phyloP scores from a whole-genome alignment of 1,140 invertebrate species.

The Onthophagus taurus region DNA sequence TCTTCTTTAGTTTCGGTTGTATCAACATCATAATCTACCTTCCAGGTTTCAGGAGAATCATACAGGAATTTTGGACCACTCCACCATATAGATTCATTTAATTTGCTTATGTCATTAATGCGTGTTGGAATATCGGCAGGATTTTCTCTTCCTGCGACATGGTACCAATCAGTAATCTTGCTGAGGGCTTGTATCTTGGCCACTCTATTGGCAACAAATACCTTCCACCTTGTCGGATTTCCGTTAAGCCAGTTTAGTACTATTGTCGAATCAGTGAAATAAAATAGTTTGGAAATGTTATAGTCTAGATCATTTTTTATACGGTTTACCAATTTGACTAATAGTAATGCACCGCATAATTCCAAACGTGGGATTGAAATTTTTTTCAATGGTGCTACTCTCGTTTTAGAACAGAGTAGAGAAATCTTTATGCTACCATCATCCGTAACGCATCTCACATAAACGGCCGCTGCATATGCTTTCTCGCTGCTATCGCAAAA shows the following conservation, averaged over 20 bases:
- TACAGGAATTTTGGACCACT: conserved; percentile 1
- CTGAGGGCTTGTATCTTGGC: conserved; percentile 1
- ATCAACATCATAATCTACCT: no score
- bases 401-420: conserved; percentile 27
- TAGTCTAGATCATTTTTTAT: no score
- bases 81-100: conserved; percentile 5
- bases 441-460: background rate
- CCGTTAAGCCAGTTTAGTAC: background rate
- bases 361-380: conserved; percentile 2
- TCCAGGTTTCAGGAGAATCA: no score
- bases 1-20: no score
- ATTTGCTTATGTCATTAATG: background rate
- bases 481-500: conserved; percentile 25
- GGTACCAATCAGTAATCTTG: background rate
- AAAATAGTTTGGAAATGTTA: no score
- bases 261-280: conserved; percentile 5
- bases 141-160: conserved; percentile 5
- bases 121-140: conserved; percentile 1
- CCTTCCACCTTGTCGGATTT: background rate
- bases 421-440: conserved; percentile 4
- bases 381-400: conserved; percentile 37
- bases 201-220: conserved; percentile 4
- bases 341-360: conserved; percentile 2
- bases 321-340: no score
- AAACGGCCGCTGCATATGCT: conserved; percentile 17